Conservation (phyloP, 30 jellyfish, hydroid and myxozoan species). For the Cassiopea andromeda region DNA sequence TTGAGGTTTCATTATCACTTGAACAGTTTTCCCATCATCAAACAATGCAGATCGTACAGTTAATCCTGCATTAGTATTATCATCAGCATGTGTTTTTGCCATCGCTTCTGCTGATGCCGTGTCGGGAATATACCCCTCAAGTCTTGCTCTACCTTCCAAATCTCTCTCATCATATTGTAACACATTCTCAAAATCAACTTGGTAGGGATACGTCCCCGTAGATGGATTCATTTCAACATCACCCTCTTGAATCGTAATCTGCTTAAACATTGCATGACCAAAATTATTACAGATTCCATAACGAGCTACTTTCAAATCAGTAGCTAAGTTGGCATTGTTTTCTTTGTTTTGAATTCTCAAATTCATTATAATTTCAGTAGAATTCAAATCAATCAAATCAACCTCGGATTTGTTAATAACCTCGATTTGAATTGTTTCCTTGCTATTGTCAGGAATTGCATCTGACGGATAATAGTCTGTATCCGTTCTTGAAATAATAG, state of each 20-base stretch:
- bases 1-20: not conserved
- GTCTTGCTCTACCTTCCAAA: slow-evolving; percentile 9
- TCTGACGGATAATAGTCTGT: slow-evolving; percentile 14
- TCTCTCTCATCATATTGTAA: slow-evolving; percentile 1
- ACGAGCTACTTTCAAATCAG: not conserved
- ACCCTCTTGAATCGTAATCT: slow-evolving; percentile 2
- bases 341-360: not conserved
- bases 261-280: slow-evolving; percentile 4
- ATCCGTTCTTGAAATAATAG: not conserved
- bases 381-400: not conserved
- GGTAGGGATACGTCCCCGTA: slow-evolving; percentile 4
- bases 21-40: not conserved
- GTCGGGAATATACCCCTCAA: not conserved
- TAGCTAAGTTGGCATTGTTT: too few relatives aligned
- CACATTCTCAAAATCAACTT: not conserved
- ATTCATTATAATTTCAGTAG: not conserved
- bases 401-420: not conserved
- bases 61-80: not conserved
- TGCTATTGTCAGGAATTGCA: slow-evolving; percentile 1
- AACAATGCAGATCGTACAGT: not conserved
- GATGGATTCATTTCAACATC: not conserved
- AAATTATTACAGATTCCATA: slow-evolving; percentile 3
- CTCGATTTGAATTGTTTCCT: not conserved
- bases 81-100: not conserved
- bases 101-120: not conserved